A percentile compares a stretch with the other conserved stretches of the same genome.
phyloP scores from a whole-genome alignment of 2,797 vertebrate species.

The Catamblyrhynchus diadema region DNA sequence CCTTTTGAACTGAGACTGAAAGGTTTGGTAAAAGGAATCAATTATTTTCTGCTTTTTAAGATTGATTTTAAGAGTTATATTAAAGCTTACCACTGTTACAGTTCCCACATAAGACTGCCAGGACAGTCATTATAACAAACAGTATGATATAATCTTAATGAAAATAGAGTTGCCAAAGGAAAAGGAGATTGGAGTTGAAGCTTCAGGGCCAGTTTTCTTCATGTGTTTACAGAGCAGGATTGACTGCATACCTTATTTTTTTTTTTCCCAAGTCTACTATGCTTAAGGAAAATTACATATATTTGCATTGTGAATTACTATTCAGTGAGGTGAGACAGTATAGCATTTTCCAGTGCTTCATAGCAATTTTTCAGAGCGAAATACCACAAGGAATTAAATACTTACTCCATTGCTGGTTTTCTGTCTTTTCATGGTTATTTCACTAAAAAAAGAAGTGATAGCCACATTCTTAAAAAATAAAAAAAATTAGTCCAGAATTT shows the following conservation, averaged over 20 bases:
- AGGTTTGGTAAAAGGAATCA: not conserved
- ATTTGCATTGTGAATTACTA: not conserved
- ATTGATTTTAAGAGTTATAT: not conserved
- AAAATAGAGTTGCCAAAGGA: not conserved
- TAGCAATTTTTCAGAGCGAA: not conserved
- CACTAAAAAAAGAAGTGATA: not conserved
- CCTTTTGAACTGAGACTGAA: not conserved
- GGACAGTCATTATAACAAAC: not conserved
- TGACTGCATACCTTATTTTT: not conserved
- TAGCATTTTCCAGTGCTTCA: not conserved
- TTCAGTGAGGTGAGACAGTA: not conserved
- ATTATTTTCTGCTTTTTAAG: not conserved
- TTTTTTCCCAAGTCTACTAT: not conserved
- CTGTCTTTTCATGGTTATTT: not conserved
- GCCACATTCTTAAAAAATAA: not conserved
- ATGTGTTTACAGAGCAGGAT: not conserved
- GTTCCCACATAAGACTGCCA: not conserved
- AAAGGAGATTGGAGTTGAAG: not conserved
- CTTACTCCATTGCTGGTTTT: not conserved
- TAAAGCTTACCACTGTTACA: not conserved
- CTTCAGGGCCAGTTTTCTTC: not conserved
- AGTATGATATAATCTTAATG: not conserved
- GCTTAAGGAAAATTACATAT: not conserved
- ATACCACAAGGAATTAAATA: not conserved
- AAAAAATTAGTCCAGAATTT: not conserved